phyloP scores from a whole-genome alignment of 2,113 vertebrate genomes.

The Hipposideros armiger region DNA sequence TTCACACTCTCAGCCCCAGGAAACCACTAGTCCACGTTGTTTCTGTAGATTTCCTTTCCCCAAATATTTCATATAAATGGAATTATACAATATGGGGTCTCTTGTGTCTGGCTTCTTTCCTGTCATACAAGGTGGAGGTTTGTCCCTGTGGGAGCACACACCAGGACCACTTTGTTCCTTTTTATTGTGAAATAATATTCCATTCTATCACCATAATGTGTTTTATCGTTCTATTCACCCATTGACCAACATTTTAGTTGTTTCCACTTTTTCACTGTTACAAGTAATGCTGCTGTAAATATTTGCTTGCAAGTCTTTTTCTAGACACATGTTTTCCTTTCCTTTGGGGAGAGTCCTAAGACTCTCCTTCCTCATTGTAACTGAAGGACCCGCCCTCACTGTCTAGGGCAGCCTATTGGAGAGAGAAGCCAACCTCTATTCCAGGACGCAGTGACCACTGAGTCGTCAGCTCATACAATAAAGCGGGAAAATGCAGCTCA shows the following conservation, averaged over 20 bases:
- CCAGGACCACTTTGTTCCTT: background rate
- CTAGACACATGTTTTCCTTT: background rate
- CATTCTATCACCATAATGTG: background rate
- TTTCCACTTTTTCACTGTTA: background rate
- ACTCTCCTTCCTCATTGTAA: background rate
- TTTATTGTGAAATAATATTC: background rate
- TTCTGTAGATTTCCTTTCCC: background rate
- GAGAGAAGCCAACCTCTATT: background rate
- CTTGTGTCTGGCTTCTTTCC: background rate
- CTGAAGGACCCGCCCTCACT: background rate
- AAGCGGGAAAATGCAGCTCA: accelerated
- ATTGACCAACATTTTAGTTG: background rate
- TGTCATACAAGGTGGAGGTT: background rate
- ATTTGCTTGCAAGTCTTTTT: background rate
- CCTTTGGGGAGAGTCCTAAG: background rate
- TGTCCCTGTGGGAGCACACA: no score
- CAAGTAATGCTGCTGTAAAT: background rate
- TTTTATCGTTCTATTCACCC: background rate
- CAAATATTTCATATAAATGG: background rate
- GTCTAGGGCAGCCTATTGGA: no score
- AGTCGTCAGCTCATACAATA: background rate
- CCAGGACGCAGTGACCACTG: background rate
- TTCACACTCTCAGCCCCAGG: background rate
- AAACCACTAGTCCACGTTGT: background rate
- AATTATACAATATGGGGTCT: no score